phyloP scores from a whole-genome alignment of 1,140 invertebrate species.

The Ips nitidus region DNA sequence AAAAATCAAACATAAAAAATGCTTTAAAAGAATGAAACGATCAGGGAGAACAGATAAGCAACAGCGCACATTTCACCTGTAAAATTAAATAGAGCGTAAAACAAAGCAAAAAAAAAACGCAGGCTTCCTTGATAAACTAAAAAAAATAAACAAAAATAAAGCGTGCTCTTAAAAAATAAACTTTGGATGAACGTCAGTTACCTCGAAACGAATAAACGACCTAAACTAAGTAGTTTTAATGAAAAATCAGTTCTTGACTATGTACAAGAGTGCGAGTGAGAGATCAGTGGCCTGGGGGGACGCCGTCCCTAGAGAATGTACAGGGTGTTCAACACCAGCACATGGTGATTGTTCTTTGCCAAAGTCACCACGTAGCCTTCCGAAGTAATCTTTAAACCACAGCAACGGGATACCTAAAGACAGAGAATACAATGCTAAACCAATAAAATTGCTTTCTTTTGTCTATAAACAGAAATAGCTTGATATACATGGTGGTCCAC shows the following conservation, averaged over 20 bases:
- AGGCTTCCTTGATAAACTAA: constrained; percentile 31
- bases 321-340: constrained; percentile 92
- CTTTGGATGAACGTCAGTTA: constrained; percentile 39
- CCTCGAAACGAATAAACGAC: constrained; percentile 41
- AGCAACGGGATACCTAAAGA: constrained; percentile 91
- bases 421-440: constrained; percentile 41
- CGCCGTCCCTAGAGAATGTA: constrained; percentile 73
- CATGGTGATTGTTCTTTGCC: constrained; percentile 98
- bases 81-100: background rate
- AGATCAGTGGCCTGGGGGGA: constrained; percentile 44
- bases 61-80: constrained; percentile 13
- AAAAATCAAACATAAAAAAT: background rate
- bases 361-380: constrained; percentile 96
- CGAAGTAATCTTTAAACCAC: constrained; percentile 93
- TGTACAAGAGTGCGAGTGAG: constrained; percentile 44
- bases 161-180: constrained; percentile 38
- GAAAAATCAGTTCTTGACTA: constrained; percentile 51
- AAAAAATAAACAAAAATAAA: constrained; percentile 38
- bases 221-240: constrained; percentile 40
- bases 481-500: no score
- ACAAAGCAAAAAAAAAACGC: constrained; percentile 23
- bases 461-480: background rate
- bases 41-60: background rate
- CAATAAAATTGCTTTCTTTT: background rate
- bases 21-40: background rate